Base-by-base conservation (phyloP, 2,113 vertebrate genomes). In the Mola mola region DNA sequence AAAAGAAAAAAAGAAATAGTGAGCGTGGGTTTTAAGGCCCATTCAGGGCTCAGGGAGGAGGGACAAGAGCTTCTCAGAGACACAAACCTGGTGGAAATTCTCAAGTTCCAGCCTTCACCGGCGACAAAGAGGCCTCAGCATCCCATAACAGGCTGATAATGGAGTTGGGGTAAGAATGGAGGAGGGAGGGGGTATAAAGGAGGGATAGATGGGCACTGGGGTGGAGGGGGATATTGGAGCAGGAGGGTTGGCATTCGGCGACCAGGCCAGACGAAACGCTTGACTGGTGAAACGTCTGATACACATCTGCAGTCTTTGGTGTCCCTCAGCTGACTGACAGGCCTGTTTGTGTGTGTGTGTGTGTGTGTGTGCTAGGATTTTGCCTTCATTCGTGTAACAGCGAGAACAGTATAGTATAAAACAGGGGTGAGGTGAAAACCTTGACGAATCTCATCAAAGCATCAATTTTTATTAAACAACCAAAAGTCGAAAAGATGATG, bases 221-320 rank as follows among this genome's bases (percentile, higher is more conserved):
- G 15, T 37, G 19, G 16, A 51, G 47, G 36, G 33, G 58, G 50
- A 9, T 34, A 8, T 12, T 58, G 43, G 40, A 9, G 20, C 10
- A 6, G 26, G 9, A 11, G 56, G 79, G 31, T 22, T 66, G 61
- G 73, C 59, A 72, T 84, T 81, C 81, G 84, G 16, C 20, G 36
- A 69, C 72, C 71, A 68, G 86, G 87, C 89, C 87, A 85, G 85
- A 56, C 43, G 76, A 41, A 77, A 89, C 60, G 85, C 82, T 82
- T 66, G 65, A 73, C 75, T 87, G 86, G 53, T 24, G 58, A 88
- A 84, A 78, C 44, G 70, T 68, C 64, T 49, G 88, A 90, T 88
- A 89, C 63, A 40, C 81, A 91, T 90, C 87, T 88, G 17, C 29
- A 34, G 65, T 65, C 74, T 84, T 80, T 79, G 75, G 78, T 76